A percentile compares a stretch with the other conserved stretches of the same genome.
phyloP scores from a whole-genome alignment of 2,113 vertebrate species.

The Melospiza melodia region DNA sequence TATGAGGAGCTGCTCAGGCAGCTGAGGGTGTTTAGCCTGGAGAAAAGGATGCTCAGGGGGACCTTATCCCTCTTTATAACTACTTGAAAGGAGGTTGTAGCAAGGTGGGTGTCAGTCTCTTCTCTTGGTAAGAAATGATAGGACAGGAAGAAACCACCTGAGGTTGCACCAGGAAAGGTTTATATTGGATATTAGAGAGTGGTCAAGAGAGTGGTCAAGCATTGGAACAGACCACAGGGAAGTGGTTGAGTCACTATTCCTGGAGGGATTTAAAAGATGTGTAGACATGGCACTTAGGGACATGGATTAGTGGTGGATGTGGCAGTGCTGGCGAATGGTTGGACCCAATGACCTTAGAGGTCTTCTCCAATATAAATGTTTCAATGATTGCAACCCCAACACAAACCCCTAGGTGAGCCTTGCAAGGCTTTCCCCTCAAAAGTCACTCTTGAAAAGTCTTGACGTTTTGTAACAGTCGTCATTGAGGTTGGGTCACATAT shows the following conservation, averaged over 20 bases:
- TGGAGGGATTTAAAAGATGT: not conserved
- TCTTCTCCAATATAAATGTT: not conserved
- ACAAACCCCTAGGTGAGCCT: not conserved
- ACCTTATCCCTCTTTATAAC: not conserved
- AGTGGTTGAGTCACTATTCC: not conserved
- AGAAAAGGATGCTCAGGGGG: rapidly evolving
- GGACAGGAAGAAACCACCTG: not conserved
- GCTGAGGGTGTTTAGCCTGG: not conserved
- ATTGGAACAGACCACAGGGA: not conserved
- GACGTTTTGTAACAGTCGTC: not conserved
- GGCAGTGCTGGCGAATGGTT: not conserved
- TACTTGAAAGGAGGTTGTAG: not conserved
- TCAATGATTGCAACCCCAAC: not conserved
- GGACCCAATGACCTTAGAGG: not conserved
- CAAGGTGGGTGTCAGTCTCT: not conserved
- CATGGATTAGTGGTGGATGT: not conserved
- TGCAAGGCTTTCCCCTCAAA: not conserved
- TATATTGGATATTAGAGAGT: not conserved
- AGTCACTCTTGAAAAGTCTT: not conserved
- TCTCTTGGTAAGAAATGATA: not conserved
- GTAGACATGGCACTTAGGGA: not conserved
- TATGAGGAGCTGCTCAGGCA: not conserved
- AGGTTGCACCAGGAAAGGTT: not conserved
- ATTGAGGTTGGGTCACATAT: not conserved
- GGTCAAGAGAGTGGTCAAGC: not conserved